A percentile compares a stretch with the other conserved stretches of the same genome.
Evolutionary conservation across 2,888 invertebrate genomes (phyloP).

Genomic region (Macrosoma leucophasiata): DNA sequence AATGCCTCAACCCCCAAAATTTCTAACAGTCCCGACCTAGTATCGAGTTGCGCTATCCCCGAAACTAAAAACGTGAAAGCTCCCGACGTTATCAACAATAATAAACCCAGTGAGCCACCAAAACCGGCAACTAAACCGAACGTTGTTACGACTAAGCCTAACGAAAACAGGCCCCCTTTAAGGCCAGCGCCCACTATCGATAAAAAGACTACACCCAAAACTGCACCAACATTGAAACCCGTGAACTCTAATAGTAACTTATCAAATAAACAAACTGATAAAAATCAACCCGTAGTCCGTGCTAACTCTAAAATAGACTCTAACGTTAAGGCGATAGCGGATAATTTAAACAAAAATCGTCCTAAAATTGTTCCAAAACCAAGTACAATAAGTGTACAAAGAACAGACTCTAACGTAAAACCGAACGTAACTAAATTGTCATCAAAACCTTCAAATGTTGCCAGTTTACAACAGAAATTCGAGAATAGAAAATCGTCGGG

Average conservation of each 20-base stretch:
- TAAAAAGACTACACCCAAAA: slow-evolving; percentile 50
- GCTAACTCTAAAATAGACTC: slow-evolving; percentile 56
- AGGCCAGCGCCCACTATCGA: slow-evolving; percentile 56
- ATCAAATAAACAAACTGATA: slow-evolving; percentile 42
- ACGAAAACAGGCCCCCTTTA: slow-evolving; percentile 56
- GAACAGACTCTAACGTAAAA: slow-evolving; percentile 48
- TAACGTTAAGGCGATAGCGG: slow-evolving; percentile 62
- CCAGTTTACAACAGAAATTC: slow-evolving; percentile 86
- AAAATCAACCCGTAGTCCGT: slow-evolving; percentile 46
- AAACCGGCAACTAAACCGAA: slow-evolving; percentile 65
- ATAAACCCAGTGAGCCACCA: slow-evolving; percentile 53
- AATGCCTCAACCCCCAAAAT: slow-evolving; percentile 45
- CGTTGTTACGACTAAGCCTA: slow-evolving; percentile 56
- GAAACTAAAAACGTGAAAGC: slow-evolving; percentile 72
- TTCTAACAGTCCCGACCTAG: slow-evolving; percentile 81
- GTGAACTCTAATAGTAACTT: slow-evolving; percentile 39
- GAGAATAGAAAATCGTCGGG: slow-evolving; percentile 76
- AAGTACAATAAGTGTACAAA: slow-evolving; percentile 38
- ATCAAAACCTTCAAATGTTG: slow-evolving; percentile 81
- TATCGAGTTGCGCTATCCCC: slow-evolving; percentile 80
- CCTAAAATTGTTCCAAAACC: slow-evolving; percentile 68
- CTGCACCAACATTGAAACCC: slow-evolving; percentile 45
- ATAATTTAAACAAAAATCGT: slow-evolving; percentile 65
- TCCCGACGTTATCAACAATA: slow-evolving; percentile 76
- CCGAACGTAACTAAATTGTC: slow-evolving; percentile 62